Conservation (phyloP, 2,888 invertebrate genomes). For the Ochropleura plecta region DNA sequence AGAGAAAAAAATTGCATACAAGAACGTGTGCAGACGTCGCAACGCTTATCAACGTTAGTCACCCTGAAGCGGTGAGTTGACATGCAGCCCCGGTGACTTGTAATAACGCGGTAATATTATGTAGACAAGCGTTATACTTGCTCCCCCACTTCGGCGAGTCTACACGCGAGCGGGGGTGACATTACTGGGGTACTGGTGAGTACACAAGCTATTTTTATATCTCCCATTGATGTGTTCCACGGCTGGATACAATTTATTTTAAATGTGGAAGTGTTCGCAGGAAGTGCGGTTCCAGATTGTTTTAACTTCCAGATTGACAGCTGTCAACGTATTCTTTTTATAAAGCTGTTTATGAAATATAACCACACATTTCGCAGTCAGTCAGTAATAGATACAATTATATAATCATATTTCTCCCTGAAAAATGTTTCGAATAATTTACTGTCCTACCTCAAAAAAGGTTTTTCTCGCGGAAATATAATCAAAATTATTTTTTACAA, state of each 20-base stretch:
- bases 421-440: slow-evolving; percentile 8
- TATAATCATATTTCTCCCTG: neutral
- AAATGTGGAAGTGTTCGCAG: slow-evolving; percentile 38
- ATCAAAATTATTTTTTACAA: slow-evolving; percentile 37
- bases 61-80: slow-evolving; percentile 62
- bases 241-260: slow-evolving; percentile 62
- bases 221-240: slow-evolving; percentile 43
- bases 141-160: slow-evolving; percentile 70
- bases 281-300: slow-evolving; percentile 36
- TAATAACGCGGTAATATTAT: slow-evolving; percentile 81
- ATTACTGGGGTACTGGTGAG: slow-evolving; percentile 72
- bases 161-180: slow-evolving; percentile 75
- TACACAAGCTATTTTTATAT: slow-evolving; percentile 68
- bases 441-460: slow-evolving; percentile 12
- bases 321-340: slow-evolving; percentile 31
- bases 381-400: neutral
- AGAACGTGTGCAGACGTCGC: slow-evolving; percentile 33
- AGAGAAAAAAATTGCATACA: slow-evolving; percentile 30
- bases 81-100: slow-evolving; percentile 69
- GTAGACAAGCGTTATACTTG: slow-evolving; percentile 81
- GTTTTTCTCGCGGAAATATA: slow-evolving; percentile 13
- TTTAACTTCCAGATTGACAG: slow-evolving; percentile 49
- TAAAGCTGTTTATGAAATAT: neutral
- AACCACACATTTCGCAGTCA: neutral
- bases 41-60: slow-evolving; percentile 56